Evolutionary conservation across 2,113 vertebrate species (phyloP).

Genomic region (Heterocephalus glaber): DNA sequence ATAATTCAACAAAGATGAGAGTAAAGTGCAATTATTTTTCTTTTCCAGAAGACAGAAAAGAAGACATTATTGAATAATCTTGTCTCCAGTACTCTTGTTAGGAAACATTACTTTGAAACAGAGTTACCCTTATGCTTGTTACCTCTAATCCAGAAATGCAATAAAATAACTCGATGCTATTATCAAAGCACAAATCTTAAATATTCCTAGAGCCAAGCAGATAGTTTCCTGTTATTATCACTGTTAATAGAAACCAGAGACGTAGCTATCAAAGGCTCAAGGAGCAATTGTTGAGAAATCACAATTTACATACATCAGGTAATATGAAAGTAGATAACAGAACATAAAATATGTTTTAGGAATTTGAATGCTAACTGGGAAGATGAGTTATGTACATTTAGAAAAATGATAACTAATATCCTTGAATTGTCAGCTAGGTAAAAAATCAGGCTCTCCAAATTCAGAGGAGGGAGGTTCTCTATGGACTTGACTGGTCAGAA

Average conservation of each 20-base stretch:
- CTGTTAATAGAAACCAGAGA: neutral
- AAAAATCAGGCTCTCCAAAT: neutral
- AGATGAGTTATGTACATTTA: neutral
- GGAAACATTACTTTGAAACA: constrained; percentile 25
- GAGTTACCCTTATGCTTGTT: neutral
- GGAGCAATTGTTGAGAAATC: neutral
- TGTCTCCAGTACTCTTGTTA: neutral
- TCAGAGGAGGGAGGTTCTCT: neutral
- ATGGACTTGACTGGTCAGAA: neutral
- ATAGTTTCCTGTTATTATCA: neutral
- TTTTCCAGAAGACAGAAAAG: constrained; percentile 35
- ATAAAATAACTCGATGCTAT: neutral
- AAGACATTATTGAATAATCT: constrained; percentile 20
- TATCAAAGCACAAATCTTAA: neutral
- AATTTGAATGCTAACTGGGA: neutral
- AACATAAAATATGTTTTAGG: neutral
- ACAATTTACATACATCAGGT: neutral
- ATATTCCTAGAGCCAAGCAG: neutral
- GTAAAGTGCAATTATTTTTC: constrained; percentile 8
- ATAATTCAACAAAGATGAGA: neutral
- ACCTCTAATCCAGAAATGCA: neutral
- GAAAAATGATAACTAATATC: neutral
- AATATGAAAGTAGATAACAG: neutral
- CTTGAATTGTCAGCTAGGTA: neutral
- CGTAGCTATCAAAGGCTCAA: neutral